Base-by-base conservation (phyloP, 2,888 invertebrate species). In the Chrysopilus asiliformis region DNA sequence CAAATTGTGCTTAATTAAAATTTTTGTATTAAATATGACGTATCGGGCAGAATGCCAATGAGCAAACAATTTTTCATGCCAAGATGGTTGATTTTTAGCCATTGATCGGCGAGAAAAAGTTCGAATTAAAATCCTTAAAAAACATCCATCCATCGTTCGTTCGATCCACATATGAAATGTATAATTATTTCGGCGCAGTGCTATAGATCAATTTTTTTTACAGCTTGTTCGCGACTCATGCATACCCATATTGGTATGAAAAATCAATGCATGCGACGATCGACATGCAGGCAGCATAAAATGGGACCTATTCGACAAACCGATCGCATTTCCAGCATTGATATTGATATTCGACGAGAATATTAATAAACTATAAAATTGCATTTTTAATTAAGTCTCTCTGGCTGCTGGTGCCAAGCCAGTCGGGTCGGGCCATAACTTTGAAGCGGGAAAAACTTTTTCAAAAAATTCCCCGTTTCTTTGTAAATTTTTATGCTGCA, bases 21-120 rank as follows among this genome's bases (percentile, higher is more conserved):
- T 58, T 59, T 53, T 51, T 58, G 59, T 60, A 60, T 58, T 58
- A 61, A 60, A 61, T 59, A 60, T 60, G 60, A 58, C 57, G 56
- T 59, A 59, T 57, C 58, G 57, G 55, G 56, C 57, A 55, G 60
- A 59, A 60, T 61, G 58, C 57, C 55, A 51, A 48, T 45, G 43
- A 46, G 43, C 22, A 8, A 22, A 10, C 22, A 22, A 10, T 22
- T n/a, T n/a, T n/a, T n/a, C n/a, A n/a, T n/a, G n/a, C 10, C 22
- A 10, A 22, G 22, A 22, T 22, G 22, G n/a, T n/a, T n/a, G n/a
- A n/a, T n/a, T n/a, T n/a, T n/a, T n/a, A n/a, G n/a, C n/a, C n/a
- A n/a, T n/a, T n/a, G n/a, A n/a, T 22, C 22, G 22, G 10, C 22
- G 10, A 22, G 22, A 22, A 22, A 22, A 8, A 7, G 22, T 8